A percentile compares a stretch with the other conserved stretches of the same genome.
Conservation (phyloP, 2,113 vertebrate genomes). For the Porphyrio hochstetteri region DNA sequence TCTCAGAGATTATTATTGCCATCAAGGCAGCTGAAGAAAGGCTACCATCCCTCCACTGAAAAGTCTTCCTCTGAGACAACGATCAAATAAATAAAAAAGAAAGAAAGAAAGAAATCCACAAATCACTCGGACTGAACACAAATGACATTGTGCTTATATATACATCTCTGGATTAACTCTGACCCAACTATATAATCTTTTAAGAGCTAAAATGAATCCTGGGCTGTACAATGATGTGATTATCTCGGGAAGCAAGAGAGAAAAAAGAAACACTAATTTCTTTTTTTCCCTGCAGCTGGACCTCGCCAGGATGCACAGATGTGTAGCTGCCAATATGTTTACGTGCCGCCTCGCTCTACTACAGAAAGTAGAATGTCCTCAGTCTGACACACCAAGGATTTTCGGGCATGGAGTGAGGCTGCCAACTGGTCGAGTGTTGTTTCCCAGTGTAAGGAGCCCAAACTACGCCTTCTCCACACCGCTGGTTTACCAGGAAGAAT, state of each 20-base stretch:
- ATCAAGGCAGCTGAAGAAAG: conserved; percentile 29
- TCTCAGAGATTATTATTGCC: conserved; percentile 17
- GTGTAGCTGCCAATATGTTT: not conserved
- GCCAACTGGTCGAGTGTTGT: not conserved
- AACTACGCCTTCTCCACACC: not conserved
- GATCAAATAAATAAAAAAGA: not conserved
- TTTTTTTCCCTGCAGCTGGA: not conserved
- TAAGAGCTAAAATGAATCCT: conserved; percentile 51
- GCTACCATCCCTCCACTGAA: not conserved
- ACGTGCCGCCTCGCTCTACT: not conserved
- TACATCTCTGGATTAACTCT: conserved; percentile 47
- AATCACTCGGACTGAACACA: not conserved
- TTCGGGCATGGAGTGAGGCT: not conserved
- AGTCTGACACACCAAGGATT: not conserved
- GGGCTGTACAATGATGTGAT: not conserved
- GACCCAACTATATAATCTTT: conserved; percentile 58
- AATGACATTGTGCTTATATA: conserved; percentile 9
- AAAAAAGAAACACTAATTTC: not conserved
- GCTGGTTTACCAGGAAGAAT: not conserved
- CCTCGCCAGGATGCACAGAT: not conserved
- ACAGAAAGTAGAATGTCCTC: not conserved
- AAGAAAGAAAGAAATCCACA: not conserved
- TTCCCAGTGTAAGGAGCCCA: not conserved
- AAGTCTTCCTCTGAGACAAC: conserved; percentile 18
- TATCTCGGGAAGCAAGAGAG: not conserved